phyloP scores from a whole-genome alignment of 1,140 invertebrate genomes.

The Scaptomyza graminum region DNA sequence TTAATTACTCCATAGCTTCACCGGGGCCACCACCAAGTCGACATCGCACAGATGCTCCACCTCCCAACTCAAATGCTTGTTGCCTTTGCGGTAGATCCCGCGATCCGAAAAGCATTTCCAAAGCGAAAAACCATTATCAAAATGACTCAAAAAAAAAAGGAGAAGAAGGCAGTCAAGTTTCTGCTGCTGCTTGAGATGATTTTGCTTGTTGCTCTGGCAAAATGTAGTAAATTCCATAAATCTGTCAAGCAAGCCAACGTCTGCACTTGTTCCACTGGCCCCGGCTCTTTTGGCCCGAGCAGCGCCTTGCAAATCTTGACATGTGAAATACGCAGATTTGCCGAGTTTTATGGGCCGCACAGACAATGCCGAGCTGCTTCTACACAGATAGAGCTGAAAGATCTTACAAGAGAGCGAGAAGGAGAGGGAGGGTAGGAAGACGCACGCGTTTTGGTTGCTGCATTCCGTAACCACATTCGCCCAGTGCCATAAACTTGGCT shows the following conservation, averaged over 20 bases:
- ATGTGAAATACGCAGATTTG: slow-evolving; percentile 83
- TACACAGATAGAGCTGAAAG: neutral
- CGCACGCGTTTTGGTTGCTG: slow-evolving; percentile 51
- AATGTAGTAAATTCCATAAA: slow-evolving; percentile 78
- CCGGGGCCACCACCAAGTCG: slow-evolving; percentile 11
- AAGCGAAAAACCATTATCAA: slow-evolving; percentile 43
- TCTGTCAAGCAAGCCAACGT: slow-evolving; percentile 74
- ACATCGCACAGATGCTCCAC: slow-evolving; percentile 43
- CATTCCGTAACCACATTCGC: slow-evolving; percentile 72
- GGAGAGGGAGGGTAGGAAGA: neutral
- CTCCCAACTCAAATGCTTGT: slow-evolving; percentile 41
- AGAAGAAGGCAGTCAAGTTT: slow-evolving; percentile 25
- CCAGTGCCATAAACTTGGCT: slow-evolving; percentile 80
- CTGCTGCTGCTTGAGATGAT: slow-evolving; percentile 8
- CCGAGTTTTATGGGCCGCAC: slow-evolving; percentile 75
- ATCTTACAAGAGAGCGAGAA: neutral
- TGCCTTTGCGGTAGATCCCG: slow-evolving; percentile 49
- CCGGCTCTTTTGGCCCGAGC: slow-evolving; percentile 18
- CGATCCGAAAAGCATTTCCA: slow-evolving; percentile 48
- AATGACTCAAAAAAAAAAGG: slow-evolving; percentile 34
- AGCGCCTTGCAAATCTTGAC: slow-evolving; percentile 70
- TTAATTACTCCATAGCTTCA: slow-evolving; percentile 64
- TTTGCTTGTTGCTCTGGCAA: slow-evolving; percentile 33
- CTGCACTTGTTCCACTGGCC: slow-evolving; percentile 72
- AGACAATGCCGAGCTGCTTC: slow-evolving; percentile 38